Base-by-base conservation (phyloP, 2,797 vertebrate species). In the Etheostoma nigrum region DNA sequence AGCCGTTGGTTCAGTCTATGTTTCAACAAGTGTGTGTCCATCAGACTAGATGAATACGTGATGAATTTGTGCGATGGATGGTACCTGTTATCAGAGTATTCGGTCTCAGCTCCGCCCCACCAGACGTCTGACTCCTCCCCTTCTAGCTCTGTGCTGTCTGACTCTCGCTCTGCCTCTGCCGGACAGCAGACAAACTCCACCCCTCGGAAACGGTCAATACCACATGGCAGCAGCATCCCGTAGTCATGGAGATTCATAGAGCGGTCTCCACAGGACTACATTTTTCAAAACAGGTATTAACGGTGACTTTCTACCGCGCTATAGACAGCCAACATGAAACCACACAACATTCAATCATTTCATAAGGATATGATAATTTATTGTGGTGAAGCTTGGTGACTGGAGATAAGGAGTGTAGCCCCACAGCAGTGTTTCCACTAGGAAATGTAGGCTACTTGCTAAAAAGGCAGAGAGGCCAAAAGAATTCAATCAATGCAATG, bases 121-220 rank as follows among this genome's bases (percentile, higher is more conserved):
- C 98, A 99, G 60, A 99, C 97, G 15, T 99, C 98, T 0, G 97
- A 98, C 91, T 98, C 97, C 44, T 96, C 96, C 67, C 96, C 97
- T 60, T 98, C 97, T 0, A 94, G 91, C 30, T 97, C 97, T 0
- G 94, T 88, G 4, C 95, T 97, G 73, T 98, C 97, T 0, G 86
- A 51, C 4, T 97, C 81, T 7, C 89, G 96, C 81, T 98, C 97
- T 0, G 93, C 96, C 72, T 97, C 97, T 4, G 95, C 91, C 0
- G 97, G 97, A 84, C 98, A 99, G 86, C 98, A 99, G 14, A 99
- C 98, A 67, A 99, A 99, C 92, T 99, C 98, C 74, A 99, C 98
- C 0, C 98, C 98, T 49, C 97, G 96, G 86, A 99, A 99, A 88
- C 97, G 97, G 88, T 99, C 97, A 0, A 99, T 98, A 33, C 97